Percentiles rank a stretch among this genome's conserved stretches.
phyloP scores from a whole-genome alignment of 1,140 invertebrate species.

The Brachionus manjavacas region DNA sequence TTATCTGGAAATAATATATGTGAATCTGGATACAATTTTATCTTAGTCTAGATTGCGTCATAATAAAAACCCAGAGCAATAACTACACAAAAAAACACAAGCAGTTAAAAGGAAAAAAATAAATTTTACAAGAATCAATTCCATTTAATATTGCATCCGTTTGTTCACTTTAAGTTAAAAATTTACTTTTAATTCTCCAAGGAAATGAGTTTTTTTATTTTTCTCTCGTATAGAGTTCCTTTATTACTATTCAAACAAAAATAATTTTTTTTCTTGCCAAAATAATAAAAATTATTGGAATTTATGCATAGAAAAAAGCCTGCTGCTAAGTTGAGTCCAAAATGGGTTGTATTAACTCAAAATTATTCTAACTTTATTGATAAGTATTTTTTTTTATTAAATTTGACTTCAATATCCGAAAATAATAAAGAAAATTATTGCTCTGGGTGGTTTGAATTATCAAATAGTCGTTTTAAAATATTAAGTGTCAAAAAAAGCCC shows the following conservation, averaged over 20 bases:
- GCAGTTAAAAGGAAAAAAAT: not conserved
- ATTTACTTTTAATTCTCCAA: conserved; percentile 13
- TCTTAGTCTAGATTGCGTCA: not conserved
- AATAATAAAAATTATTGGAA: not conserved
- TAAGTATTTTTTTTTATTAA: not conserved
- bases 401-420: not conserved
- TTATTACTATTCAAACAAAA: not conserved
- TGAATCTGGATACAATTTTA: not conserved
- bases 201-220: conserved; percentile 7
- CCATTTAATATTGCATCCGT: not conserved
- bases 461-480: not conserved
- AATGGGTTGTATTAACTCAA: not conserved
- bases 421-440: not conserved
- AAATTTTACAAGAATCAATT: not conserved
- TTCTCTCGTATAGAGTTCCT: not conserved
- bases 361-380: not conserved
- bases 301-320: not conserved
- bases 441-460: not conserved
- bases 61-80: not conserved
- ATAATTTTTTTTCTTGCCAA: not conserved
- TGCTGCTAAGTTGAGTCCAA: not conserved
- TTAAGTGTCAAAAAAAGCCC: not conserved
- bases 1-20: not conserved
- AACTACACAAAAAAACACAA: not conserved
- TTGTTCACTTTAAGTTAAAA: not conserved